Evolutionary conservation across 2,888 invertebrate species (phyloP).

Genomic region (Lithodes maja): DNA sequence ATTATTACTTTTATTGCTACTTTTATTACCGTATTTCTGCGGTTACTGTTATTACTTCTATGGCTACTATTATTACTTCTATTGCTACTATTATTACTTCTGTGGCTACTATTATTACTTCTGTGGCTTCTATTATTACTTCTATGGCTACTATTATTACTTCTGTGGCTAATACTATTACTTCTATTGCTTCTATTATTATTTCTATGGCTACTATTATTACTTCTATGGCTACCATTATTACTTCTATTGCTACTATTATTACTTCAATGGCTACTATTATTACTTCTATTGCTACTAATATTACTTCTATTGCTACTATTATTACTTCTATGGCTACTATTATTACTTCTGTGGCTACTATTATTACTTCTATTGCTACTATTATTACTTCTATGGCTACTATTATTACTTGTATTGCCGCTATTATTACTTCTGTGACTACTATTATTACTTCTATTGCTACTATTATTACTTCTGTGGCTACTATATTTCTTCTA

Average conservation of each 20-base stretch:
- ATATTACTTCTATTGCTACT: conserved; percentile 14
- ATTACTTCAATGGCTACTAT: neutral
- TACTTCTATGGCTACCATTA: neutral
- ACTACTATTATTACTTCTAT: too few relatives aligned
- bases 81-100: neutral
- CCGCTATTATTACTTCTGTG: too few relatives aligned
- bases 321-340: neutral
- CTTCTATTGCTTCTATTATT: conserved; percentile 13
- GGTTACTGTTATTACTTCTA: conserved; percentile 12
- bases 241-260: conserved; percentile 15
- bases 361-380: neutral
- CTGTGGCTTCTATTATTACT: conserved; percentile 3
- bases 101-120: neutral
- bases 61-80: conserved; percentile 6
- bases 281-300: conserved; percentile 21
- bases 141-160: neutral
- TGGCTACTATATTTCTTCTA: too few relatives aligned
- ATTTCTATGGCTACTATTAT: neutral
- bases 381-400: neutral
- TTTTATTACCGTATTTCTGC: neutral
- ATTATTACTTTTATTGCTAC: neutral
- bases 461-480: too few relatives aligned
- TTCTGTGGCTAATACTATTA: conserved; percentile 1
- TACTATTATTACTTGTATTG: neutral
- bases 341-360: neutral